phyloP scores from a whole-genome alignment of 2,113 vertebrate genomes.

The Smithornis capensis region DNA sequence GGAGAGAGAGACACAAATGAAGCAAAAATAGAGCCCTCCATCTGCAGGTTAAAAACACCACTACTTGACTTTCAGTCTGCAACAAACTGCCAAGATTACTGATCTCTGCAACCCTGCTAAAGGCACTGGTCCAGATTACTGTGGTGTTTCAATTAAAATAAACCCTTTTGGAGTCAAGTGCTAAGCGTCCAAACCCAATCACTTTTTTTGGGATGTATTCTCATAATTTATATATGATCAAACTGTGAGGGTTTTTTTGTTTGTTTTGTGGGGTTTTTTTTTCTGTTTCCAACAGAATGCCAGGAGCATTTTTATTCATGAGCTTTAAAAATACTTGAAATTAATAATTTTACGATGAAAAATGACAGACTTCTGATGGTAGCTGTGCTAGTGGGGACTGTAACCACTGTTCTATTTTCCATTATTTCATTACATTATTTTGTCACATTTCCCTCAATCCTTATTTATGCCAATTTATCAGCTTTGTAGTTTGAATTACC shows the following conservation, averaged over 20 bases:
- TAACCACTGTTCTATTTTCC: neutral
- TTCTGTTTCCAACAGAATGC: neutral
- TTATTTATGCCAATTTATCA: neutral
- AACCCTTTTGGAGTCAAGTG: neutral
- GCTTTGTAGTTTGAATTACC: neutral
- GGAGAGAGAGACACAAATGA: neutral
- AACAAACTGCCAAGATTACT: neutral
- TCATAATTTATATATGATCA: neutral
- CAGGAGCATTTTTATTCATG: neutral
- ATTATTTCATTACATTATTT: neutral
- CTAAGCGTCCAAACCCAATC: neutral
- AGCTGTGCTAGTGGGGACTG: neutral
- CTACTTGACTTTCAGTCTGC: neutral
- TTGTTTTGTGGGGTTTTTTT: neutral
- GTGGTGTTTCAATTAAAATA: neutral
- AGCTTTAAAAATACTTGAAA: neutral
- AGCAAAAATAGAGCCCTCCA: neutral
- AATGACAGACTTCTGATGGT: neutral
- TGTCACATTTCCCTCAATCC: neutral
- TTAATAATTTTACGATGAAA: neutral
- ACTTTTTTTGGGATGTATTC: fast-evolving
- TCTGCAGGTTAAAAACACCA: neutral
- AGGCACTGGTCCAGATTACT: neutral
- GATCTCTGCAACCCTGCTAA: neutral
- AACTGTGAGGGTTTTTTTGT: neutral